Conservation (phyloP, 2,888 invertebrate genomes). For the Callimorpha dominula region DNA sequence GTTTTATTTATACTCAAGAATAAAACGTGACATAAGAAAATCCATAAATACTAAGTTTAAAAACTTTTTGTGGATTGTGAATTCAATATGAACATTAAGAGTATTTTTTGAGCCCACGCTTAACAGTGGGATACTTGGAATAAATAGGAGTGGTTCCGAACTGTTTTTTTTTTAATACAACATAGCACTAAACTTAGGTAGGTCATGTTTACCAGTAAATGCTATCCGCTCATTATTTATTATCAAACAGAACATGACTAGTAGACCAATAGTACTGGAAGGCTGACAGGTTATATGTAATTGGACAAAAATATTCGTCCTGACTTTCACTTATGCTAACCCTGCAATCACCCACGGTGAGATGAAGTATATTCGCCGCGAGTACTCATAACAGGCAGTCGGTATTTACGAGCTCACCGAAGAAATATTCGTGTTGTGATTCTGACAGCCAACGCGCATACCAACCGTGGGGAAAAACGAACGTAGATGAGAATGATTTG, state of each 20-base stretch:
- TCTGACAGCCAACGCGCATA: slow-evolving; percentile 32
- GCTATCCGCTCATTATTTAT: not conserved
- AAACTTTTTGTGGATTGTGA: no score
- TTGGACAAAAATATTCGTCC: not conserved
- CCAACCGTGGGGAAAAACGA: slow-evolving; percentile 37
- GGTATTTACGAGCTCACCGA: slow-evolving; percentile 46
- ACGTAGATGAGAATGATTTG: slow-evolving; percentile 5
- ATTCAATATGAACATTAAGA: no score
- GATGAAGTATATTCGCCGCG: slow-evolving; percentile 47
- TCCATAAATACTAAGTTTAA: no score
- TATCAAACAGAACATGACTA: not conserved
- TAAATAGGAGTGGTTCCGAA: no score
- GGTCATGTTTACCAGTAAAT: not conserved
- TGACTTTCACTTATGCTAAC: slow-evolving; percentile 5
- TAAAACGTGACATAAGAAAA: no score
- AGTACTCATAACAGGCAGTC: slow-evolving; percentile 42
- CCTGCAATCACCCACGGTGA: slow-evolving; percentile 21
- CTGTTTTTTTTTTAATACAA: not conserved
- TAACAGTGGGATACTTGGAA: no score
- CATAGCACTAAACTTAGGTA: not conserved
- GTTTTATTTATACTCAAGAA: no score
- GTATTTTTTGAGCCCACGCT: no score
- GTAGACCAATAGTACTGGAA: not conserved
- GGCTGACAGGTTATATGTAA: not conserved
- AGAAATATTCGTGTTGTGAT: slow-evolving; percentile 53